These are phyloP conservation scores for Vulpes ferrilata DNA, from an alignment of 2,113 vertebrate species.

Conservation along the genomic window DNA sequence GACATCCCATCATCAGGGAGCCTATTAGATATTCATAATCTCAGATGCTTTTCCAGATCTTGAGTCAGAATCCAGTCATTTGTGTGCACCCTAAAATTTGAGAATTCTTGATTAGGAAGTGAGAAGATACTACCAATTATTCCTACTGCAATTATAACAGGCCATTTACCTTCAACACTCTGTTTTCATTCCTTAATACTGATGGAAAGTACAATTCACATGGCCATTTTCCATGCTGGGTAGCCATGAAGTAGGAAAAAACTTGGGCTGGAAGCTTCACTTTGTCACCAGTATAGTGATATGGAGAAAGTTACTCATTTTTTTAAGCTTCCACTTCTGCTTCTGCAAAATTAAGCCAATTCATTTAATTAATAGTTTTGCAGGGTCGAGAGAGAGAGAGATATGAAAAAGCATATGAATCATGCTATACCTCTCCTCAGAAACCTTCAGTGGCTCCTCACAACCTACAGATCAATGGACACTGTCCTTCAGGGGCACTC, in stretches of 20 bases:
- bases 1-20: not conserved
- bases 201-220: not conserved
- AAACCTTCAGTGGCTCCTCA: not conserved
- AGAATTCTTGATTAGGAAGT: constrained; percentile 40
- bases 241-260: not conserved
- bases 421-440: not conserved
- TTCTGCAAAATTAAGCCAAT: constrained; percentile 49
- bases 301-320: not conserved
- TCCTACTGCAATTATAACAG: not conserved
- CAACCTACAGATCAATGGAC: not conserved
- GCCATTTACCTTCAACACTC: constrained; percentile 6
- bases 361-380: not conserved
- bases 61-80: not conserved
- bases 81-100: not conserved
- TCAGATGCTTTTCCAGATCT: not conserved
- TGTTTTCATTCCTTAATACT: not conserved
- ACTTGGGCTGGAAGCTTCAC: not conserved
- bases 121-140: constrained; percentile 28
- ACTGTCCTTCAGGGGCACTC: not conserved
- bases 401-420: constrained; percentile 12
- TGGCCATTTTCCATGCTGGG: not conserved
- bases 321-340: constrained; percentile 20
- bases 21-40: not conserved
- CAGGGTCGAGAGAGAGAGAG: not conserved
- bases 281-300: not conserved